Evolutionary conservation across 2,888 invertebrate genomes (phyloP), one percentile per base, ranked within the genome.

Genomic region (Tribolium freemani): DNA sequence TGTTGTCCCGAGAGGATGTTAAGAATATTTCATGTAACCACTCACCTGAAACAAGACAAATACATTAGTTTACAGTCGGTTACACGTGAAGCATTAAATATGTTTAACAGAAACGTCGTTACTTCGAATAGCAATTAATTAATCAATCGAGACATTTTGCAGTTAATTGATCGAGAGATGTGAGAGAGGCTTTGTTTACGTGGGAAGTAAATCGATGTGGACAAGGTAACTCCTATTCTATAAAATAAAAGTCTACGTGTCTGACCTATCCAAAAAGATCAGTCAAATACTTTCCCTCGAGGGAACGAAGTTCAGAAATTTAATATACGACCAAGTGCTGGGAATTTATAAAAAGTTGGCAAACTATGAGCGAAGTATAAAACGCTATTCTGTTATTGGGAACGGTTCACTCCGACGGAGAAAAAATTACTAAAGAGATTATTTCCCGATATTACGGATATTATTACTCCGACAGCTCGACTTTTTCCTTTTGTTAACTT

Each of bases 11-110:
- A 13, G 31, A 58, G 70, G 48, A 70, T 48, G 54, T 44, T 54
- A 63, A 63, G 70, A 57, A 71, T 71, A 58, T 66, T 71, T 71
- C 71, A 68, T 72, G 64, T 51, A 60, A 50, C 76, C 76, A 77
- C 78, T 78, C 77, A 78, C 78, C 78, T 78, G 78, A 70, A 78
- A 78, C 78, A 78, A 78, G 76, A 78, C 77, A 78, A 78, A 78
- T 74, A 78, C 77, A 78, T 78, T 78, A 78, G 76, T 75, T 74
- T 74, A 75, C 73, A 71, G 74, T 73, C 69, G 69, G 73, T 75
- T 75, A 76, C 69, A 69, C 75, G 73, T 71, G 61, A 61, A 71
- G 63, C 70, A 70, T 77, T 70, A 75, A 76, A 72, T 72, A 71
- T 76, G 69, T 74, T 74, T n/a, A 61, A 61, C 61, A 46, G 20